These are phyloP conservation scores for Mobula birostris DNA, from an alignment of 2,113 vertebrate genomes.

Conservation along the genomic window DNA sequence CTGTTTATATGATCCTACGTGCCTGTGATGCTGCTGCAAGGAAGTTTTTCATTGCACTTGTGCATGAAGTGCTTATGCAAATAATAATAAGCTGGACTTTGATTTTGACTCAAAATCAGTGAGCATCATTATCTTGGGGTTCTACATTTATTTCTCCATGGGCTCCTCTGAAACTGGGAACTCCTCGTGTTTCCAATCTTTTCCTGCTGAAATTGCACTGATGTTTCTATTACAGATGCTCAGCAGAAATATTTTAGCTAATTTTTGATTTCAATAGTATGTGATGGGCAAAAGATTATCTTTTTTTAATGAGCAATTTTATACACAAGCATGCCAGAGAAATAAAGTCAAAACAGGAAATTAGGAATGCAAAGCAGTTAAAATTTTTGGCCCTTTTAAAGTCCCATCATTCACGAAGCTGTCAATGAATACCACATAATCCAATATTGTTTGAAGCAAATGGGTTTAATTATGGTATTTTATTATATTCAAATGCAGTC, in stretches of 20 bases:
- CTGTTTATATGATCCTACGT: too few relatives aligned
- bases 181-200: neutral
- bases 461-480: neutral
- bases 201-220: neutral
- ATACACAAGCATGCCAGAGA: neutral
- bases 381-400: neutral
- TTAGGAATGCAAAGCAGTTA: neutral
- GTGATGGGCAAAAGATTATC: neutral
- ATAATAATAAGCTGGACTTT: too few relatives aligned
- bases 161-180: neutral
- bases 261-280: neutral
- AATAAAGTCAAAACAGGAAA: neutral
- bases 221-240: neutral
- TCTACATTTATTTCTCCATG: neutral
- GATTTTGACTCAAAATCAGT: neutral
- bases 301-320: neutral
- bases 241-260: neutral
- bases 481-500: neutral
- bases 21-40: too few relatives aligned
- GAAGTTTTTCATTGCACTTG: too few relatives aligned
- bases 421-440: neutral
- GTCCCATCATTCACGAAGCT: neutral
- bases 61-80: too few relatives aligned
- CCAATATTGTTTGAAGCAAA: neutral
- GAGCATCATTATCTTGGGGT: neutral